These are phyloP conservation scores for Diadegma fenestrale DNA, from an alignment of 2,888 invertebrate species.

Conservation along the genomic window DNA sequence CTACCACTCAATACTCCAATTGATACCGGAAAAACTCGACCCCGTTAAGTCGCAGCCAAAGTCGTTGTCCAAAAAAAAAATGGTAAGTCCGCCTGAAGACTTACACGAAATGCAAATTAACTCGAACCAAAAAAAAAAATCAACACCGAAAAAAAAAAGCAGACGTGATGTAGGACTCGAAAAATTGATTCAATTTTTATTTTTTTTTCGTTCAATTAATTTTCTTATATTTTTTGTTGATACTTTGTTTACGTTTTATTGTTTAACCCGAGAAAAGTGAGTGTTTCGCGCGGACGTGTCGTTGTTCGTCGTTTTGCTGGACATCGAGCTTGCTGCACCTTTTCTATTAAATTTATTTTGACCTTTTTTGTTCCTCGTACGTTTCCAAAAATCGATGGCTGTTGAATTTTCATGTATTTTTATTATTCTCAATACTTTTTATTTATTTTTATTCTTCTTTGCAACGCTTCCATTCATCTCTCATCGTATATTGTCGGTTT, in stretches of 20 bases:
- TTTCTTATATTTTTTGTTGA: constrained; percentile 39
- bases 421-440: constrained; percentile 30
- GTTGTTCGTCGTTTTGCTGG: constrained; percentile 62
- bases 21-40: constrained; percentile 83
- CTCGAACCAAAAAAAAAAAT: constrained; percentile 61
- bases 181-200: constrained; percentile 44
- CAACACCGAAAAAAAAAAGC: constrained; percentile 42
- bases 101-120: constrained; percentile 81
- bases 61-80: constrained; percentile 86
- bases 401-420: constrained; percentile 22
- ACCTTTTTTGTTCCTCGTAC: constrained; percentile 30
- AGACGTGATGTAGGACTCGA: constrained; percentile 64
- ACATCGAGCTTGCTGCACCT: constrained; percentile 53
- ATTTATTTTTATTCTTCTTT: constrained; percentile 27
- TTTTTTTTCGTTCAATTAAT: constrained; percentile 40
- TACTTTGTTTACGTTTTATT: constrained; percentile 39
- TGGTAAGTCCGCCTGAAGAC: constrained; percentile 85
- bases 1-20: constrained; percentile 84
- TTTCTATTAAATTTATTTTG: neutral
- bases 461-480: constrained; percentile 30
- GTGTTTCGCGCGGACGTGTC: constrained; percentile 66
- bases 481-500: constrained; percentile 42
- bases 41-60: constrained; percentile 85
- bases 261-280: constrained; percentile 53
- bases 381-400: constrained; percentile 32